Base-by-base conservation (phyloP, 2,888 invertebrate species). In the Sclerodermus sp. region DNA sequence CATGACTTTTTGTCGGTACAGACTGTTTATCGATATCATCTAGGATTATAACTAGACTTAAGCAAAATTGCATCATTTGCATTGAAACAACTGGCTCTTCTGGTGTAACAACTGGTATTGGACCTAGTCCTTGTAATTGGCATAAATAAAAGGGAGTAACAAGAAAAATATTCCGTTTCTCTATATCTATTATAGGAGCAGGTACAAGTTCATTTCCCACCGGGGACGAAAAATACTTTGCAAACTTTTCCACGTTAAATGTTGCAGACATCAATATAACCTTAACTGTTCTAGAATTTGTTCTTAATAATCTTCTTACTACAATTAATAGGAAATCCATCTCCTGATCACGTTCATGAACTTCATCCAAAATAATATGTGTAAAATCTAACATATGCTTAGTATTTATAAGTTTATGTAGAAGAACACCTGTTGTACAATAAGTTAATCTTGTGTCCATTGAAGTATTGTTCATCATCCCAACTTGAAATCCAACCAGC, bases 181-280 rank as follows among this genome's bases (percentile, higher is more conserved):
- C 82, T 39, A 83, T 81, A 64, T 74, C 84, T 58, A 87, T 67
- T 9, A 85, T 77, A 0, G 85, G 87, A 0, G 86, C 84, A 9
- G 79, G 76, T 10, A 76, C 64, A 18, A 74, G 62, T n/a, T 67
- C 58, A 13, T 64, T 64, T 29, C 63, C 58, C n/a, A 73, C 67
- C 1, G 80, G 80, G n/a, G 77, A 69, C 17, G 79, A 76, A 71
- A 87, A 91, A 67, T 93, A 93, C 23, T 85, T 74, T 0, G 87
- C 82, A 79, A 93, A 93, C 53, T 83, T 82, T 10, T 83, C 78
- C 0, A 87, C 83, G 69, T 94, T 86, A 65, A 96, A 87, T 1
- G 96, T 96, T 0, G 96, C 96, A 0, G 96, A 96, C 96, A 96
- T 96, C 2, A 96, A 81, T 41, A 96, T 83, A 0, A 91, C 77